These are phyloP conservation scores for Umimayanthus chanpuru DNA, from an alignment of 92 coral and sea anemone genomes.

Conservation along the genomic window DNA sequence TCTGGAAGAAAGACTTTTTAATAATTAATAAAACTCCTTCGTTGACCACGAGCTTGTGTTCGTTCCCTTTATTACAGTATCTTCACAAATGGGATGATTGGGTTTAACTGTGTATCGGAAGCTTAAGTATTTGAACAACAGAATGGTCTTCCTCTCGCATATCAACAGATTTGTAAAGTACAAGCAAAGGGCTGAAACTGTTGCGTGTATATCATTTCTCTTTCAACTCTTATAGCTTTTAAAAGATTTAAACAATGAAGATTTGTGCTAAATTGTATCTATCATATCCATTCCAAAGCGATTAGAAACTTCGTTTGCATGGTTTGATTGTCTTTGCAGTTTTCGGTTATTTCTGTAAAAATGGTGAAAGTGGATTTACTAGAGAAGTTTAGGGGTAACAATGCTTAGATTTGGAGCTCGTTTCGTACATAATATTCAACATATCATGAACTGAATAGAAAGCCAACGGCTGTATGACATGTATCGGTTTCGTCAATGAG, in stretches of 20 bases:
- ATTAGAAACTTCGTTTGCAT: neutral
- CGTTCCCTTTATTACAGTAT: neutral
- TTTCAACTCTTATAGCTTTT: neutral
- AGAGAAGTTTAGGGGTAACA: neutral
- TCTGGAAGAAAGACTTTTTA: neutral
- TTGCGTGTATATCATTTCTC: neutral
- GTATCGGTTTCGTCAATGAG: neutral
- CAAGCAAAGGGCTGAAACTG: too few species aligned
- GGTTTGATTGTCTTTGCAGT: neutral
- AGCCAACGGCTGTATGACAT: neutral
- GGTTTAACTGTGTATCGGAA: neutral
- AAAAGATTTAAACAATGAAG: neutral
- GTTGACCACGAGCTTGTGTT: neutral
- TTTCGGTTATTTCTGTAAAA: neutral
- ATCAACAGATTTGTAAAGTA: neutral
- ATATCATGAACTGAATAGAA: neutral
- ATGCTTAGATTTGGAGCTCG: neutral
- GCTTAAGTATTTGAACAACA: too few species aligned
- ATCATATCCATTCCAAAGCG: neutral
- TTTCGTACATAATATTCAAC: neutral
- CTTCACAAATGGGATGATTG: neutral
- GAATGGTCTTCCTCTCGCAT: too few species aligned
- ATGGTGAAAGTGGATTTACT: neutral
- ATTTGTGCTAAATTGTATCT: neutral
- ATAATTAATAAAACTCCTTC: constrained; percentile 1